Base-by-base conservation (phyloP, 1,140 invertebrate genomes). In the Tetramorium alpestre region DNA sequence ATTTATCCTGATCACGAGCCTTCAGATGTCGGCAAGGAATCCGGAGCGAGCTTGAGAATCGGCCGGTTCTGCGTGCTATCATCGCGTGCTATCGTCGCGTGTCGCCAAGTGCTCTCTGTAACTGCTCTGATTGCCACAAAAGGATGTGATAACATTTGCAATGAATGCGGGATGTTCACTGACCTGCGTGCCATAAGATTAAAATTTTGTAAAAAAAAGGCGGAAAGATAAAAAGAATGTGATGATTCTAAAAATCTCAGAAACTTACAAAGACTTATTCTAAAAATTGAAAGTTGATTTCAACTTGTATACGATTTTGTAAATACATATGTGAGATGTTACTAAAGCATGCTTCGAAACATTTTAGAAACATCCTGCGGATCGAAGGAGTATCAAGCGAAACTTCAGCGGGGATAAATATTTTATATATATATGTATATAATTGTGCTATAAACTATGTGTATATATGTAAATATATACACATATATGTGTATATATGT, bases 1-100 rank as follows among this genome's bases (percentile, higher is more conserved):
- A 86, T 91, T 90, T 88, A 87, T 58, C 70, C 89, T 90, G 90
- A 87, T 90, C 90, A 91, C 90, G 90, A 91, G 90, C 90, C 90
- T 91, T 91, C 62, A 80, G 84, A 88, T 90, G 89, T 69, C 89
- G 58, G 58, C 62, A 62, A 88, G 89, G 84, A 67, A 85, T 73
- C 64, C 76, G 60, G 60, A 82, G 72, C 62, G 54, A 60, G 51
- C 28, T 49, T 49, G 88, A 87, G 54, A 44, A 76, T 73, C 47
- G 44, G 3, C 80, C 47, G 41, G 18, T 51, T 56, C 38, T 56
- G 78, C 44, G 65, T 2, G 11, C n/a, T 25, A 67, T 47, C 65
- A 47, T 33, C 33, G 72, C 77, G 51, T 80, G 64, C 38, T 47
- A 22, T 47, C 11, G n/a, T 22, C 33, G 47, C 62, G 67, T 18